A percentile compares a stretch with the other conserved stretches of the same genome.
Conservation (phyloP, 1,140 invertebrate species). For the Micrasema longulum region DNA sequence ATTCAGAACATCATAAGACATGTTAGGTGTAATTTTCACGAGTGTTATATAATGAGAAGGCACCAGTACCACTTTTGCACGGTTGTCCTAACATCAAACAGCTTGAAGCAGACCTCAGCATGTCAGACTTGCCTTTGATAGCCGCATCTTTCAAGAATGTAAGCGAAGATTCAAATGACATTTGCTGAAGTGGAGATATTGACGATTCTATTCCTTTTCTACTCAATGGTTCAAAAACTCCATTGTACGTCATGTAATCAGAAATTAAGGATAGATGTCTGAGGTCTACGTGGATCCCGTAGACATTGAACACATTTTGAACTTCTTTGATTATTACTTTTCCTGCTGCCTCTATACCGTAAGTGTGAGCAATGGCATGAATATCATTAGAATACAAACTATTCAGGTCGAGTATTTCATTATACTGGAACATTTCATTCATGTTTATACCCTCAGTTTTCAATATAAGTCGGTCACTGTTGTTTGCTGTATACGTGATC, state of each 20-base stretch:
- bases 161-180: conserved; percentile 96
- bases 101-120: conserved; percentile 88
- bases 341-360: conserved; percentile 96
- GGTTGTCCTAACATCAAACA: conserved; percentile 89
- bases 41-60: conserved; percentile 69
- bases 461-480: conserved; percentile 72
- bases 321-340: conserved; percentile 92
- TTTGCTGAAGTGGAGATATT: conserved; percentile 95
- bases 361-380: conserved; percentile 87
- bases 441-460: conserved; percentile 98
- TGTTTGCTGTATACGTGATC: conserved; percentile 77
- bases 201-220: conserved; percentile 89
- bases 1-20: no score
- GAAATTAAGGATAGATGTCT: conserved; percentile 93
- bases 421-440: conserved; percentile 86
- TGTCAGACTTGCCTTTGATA: conserved; percentile 78
- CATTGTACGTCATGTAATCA: conserved; percentile 98
- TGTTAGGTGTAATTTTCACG: no score
- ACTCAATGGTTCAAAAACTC: conserved; percentile 90
- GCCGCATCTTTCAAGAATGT: conserved; percentile 88
- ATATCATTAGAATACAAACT: conserved; percentile 95
- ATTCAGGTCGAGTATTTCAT: conserved; percentile 86
- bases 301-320: conserved; percentile 93
- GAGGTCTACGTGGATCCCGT: conserved; percentile 95
- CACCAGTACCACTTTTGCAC: conserved; percentile 86